A percentile compares a stretch with the other conserved stretches of the same genome.
These are phyloP conservation scores for Istiophorus platypterus DNA, from an alignment of 2,113 vertebrate species.

Conservation along the genomic window DNA sequence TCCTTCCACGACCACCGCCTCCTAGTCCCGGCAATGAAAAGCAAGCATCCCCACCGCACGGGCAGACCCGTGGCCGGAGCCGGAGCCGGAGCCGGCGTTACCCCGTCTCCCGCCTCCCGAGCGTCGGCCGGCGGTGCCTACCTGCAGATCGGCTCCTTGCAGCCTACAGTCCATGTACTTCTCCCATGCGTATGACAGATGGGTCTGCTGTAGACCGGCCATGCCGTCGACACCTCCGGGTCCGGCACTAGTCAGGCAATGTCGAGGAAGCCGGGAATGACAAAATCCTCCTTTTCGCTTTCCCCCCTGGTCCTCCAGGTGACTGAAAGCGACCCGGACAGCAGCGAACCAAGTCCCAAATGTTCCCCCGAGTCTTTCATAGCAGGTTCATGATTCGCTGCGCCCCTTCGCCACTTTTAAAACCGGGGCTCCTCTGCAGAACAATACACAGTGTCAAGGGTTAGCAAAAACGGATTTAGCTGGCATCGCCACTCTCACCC, in stretches of 20 bases:
- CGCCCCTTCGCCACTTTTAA: constrained; percentile 56
- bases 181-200: constrained; percentile 84
- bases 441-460: constrained; percentile 36
- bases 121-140: constrained; percentile 53
- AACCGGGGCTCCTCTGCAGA: constrained; percentile 62
- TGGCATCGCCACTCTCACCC: neutral
- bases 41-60: neutral
- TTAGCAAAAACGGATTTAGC: constrained; percentile 24
- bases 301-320: constrained; percentile 45
- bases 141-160: constrained; percentile 85
- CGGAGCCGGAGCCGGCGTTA: neutral
- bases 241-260: constrained; percentile 24
- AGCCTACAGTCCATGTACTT: constrained; percentile 85
- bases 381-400: constrained; percentile 63
- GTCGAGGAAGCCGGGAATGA: constrained; percentile 27
- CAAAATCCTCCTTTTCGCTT: constrained; percentile 9
- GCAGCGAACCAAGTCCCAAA: constrained; percentile 43
- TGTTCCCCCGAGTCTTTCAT: constrained; percentile 66
- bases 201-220: constrained; percentile 77
- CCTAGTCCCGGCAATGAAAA: neutral
- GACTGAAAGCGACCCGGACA: constrained; percentile 46
- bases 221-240: constrained; percentile 69
- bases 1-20: neutral
- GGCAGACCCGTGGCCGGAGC: too few species aligned
- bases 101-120: neutral